Percentiles rank a stretch among this genome's conserved stretches.
These are phyloP conservation scores for Craterocephalus amniculus DNA, from an alignment of 2,797 vertebrate species.

Conservation along the genomic window DNA sequence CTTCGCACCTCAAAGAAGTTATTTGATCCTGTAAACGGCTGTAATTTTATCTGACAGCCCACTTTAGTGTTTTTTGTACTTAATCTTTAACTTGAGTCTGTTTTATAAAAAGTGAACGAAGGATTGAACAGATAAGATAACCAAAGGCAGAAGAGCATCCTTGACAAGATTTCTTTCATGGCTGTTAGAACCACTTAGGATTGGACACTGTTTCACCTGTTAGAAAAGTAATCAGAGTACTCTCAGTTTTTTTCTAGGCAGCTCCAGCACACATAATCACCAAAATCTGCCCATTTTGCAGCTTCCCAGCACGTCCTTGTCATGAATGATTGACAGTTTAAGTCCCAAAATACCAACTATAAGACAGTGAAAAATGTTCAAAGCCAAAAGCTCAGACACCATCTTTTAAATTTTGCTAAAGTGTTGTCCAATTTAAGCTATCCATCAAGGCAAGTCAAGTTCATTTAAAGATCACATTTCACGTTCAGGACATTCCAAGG, in stretches of 20 bases:
- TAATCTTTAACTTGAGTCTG: constrained; percentile 13
- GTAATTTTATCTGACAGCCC: constrained; percentile 23
- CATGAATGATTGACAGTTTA: background rate
- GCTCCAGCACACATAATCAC: background rate
- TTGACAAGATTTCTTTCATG: no score
- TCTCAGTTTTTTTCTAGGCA: no score
- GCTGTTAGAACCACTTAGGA: background rate
- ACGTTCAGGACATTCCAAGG: no score
- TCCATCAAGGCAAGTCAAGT: no score
- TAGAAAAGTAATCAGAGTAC: no score
- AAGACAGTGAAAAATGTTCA: background rate
- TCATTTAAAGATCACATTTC: no score
- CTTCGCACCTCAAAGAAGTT: constrained; percentile 5
- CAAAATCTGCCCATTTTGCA: background rate
- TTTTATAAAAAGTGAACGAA: constrained; percentile 4
- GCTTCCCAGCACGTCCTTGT: background rate
- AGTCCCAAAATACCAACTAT: background rate
- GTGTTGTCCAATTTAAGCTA: no score
- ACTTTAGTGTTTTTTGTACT: background rate
- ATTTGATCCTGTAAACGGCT: constrained; percentile 14
- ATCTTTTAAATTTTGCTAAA: no score
- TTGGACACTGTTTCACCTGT: no score
- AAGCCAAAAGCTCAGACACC: no score
- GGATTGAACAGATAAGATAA: constrained; percentile 9
- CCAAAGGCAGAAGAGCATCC: no score